These are phyloP conservation scores for Tetranychus truncatus DNA, from an alignment of 2,888 invertebrate species.

Conservation along the genomic window DNA sequence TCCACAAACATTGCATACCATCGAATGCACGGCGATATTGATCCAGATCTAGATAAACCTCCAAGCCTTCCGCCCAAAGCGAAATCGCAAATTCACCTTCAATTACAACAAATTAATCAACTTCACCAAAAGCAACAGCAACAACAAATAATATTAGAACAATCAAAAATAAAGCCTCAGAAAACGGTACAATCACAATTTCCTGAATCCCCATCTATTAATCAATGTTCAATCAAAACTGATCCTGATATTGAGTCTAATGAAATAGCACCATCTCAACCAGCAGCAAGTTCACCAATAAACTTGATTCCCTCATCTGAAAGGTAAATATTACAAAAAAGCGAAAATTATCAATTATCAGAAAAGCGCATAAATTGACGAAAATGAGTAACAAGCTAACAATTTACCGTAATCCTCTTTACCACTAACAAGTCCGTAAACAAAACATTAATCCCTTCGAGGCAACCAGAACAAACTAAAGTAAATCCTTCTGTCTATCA, in stretches of 20 bases:
- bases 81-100: background rate
- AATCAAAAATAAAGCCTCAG: no score
- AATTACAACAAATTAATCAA: background rate
- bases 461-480: no score
- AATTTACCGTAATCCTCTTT: no score
- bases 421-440: no score
- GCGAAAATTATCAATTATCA: no score
- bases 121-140: background rate
- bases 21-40: background rate
- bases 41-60: background rate
- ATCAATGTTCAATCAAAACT: background rate
- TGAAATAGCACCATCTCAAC: background rate
- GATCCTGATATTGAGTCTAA: background rate
- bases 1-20: background rate
- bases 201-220: background rate
- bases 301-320: slow-evolving; percentile 2
- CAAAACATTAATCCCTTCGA: no score
- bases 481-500: background rate
- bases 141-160: background rate
- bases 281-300: background rate
- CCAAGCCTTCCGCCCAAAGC: background rate
- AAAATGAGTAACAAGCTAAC: no score
- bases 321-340: slow-evolving; percentile 3
- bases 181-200: background rate
- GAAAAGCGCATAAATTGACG: no score